Evolutionary conservation across 2,888 invertebrate species (phyloP).

Genomic region (Lycia hirtaria): DNA sequence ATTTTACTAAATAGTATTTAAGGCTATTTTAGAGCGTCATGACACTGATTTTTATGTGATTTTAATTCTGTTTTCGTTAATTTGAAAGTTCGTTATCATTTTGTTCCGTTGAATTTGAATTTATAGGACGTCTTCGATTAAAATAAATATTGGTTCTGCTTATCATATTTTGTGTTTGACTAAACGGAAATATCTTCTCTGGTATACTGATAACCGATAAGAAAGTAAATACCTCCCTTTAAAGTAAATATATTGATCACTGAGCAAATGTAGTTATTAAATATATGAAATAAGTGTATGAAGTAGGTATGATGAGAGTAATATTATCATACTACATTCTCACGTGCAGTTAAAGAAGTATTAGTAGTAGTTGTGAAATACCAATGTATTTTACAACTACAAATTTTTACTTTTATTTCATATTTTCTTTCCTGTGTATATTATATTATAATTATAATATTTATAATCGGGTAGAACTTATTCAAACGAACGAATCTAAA

Average conservation of each 20-base stretch:
- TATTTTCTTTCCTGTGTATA: no score
- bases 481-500: no score
- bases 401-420: no score
- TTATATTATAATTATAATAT: no score
- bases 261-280: slow-evolving; percentile 11
- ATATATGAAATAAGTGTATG: no score
- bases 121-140: slow-evolving; percentile 28
- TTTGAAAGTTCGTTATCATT: slow-evolving; percentile 35
- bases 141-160: slow-evolving; percentile 37
- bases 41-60: slow-evolving; percentile 25
- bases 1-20: slow-evolving; percentile 20
- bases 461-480: no score
- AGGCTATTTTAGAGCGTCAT: slow-evolving; percentile 9
- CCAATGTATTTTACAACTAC: background rate
- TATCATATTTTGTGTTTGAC: slow-evolving; percentile 38
- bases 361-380: background rate
- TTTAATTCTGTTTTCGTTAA: slow-evolving; percentile 31
- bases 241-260: slow-evolving; percentile 15
- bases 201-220: no score
- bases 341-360: background rate
- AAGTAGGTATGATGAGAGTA: no score
- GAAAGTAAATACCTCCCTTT: no score
- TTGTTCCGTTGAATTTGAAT: slow-evolving; percentile 43
- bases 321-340: no score
- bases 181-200: slow-evolving; percentile 20